Conservation (phyloP, 2,797 vertebrate species). For the Cygnus olor region DNA sequence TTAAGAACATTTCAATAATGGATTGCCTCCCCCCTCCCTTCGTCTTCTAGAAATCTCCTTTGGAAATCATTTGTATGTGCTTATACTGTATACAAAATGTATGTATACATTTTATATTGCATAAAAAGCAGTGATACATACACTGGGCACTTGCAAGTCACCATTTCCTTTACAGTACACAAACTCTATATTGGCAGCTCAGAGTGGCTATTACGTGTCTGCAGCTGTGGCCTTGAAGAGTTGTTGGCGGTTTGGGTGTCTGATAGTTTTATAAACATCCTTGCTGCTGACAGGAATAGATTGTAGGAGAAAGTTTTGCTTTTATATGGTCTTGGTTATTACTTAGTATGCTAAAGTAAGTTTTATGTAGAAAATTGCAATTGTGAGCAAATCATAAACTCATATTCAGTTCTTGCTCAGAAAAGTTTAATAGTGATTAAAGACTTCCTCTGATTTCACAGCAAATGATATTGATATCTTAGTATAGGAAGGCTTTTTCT, state of each 20-base stretch:
- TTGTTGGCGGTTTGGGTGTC: not conserved
- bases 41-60: not conserved
- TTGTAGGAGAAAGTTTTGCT: not conserved
- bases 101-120: not conserved
- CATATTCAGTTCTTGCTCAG: not conserved
- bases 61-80: not conserved
- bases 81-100: not conserved
- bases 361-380: not conserved
- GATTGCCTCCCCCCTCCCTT: not conserved
- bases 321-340: not conserved
- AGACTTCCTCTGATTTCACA: not conserved
- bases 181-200: not conserved
- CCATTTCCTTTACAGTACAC: not conserved
- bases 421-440: not conserved
- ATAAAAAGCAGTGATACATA: not conserved
- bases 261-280: not conserved
- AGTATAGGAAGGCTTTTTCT: not conserved
- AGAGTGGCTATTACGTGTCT: not conserved
- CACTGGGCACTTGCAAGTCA: not conserved
- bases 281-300: slow-evolving; percentile 34
- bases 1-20: not conserved
- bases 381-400: not conserved
- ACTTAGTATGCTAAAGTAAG: not conserved
- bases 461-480: not conserved
- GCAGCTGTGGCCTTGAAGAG: not conserved